Conservation (phyloP, 2,797 vertebrate genomes). For the Rousettus madagascariensis region DNA sequence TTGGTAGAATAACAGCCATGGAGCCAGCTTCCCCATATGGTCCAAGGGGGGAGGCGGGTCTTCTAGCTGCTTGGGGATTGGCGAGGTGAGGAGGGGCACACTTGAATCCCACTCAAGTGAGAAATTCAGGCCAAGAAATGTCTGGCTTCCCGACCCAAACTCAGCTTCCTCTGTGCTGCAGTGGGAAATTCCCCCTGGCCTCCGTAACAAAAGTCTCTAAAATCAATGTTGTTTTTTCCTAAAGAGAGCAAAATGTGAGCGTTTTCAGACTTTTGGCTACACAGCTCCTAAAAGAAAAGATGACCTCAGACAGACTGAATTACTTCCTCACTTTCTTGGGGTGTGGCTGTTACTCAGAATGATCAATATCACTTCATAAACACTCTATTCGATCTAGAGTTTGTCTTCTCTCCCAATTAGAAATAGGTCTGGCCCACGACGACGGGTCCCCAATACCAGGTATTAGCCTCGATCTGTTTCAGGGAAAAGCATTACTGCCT, state of each 20-base stretch:
- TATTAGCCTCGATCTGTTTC: background rate
- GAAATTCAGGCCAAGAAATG: conserved; percentile 21
- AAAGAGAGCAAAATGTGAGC: conserved; percentile 69
- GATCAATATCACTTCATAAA: background rate
- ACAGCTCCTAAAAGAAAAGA: conserved; percentile 46
- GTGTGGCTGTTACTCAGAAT: background rate
- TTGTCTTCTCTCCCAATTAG: background rate
- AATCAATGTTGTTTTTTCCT: conserved; percentile 76
- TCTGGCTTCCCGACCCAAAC: conserved; percentile 53
- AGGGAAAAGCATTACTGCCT: background rate
- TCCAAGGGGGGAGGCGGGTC: conserved; percentile 28
- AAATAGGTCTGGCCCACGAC: background rate
- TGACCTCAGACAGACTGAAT: conserved; percentile 45
- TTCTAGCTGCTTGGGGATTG: background rate
- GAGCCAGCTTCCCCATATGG: conserved; percentile 66
- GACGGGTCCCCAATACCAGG: background rate
- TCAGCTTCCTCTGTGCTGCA: conserved; percentile 35
- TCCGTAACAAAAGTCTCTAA: conserved; percentile 58
- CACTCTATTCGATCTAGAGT: background rate
- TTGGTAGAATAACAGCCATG: background rate
- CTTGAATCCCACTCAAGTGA: conserved; percentile 40
- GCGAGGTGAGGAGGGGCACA: conserved; percentile 48
- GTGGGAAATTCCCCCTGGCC: conserved; percentile 54
- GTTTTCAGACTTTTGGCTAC: conserved; percentile 59
- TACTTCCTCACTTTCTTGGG: conserved; percentile 27